Evolutionary conservation across 2,797 vertebrate species (phyloP).

Genomic region (Neosilurus hyrtlii): DNA sequence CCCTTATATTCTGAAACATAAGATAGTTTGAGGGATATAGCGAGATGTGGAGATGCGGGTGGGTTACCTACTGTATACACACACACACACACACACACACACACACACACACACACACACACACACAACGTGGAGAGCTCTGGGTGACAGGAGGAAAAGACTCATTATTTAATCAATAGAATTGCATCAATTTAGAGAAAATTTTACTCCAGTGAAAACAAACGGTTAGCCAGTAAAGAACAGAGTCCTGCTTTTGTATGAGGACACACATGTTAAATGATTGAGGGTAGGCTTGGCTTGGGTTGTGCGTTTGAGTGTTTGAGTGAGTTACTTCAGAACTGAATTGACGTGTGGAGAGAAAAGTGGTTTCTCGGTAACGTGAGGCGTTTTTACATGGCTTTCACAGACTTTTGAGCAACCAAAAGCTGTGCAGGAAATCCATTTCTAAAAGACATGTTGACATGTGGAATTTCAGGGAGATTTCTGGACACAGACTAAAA

Average conservation of each 20-base stretch:
- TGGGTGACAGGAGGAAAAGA: slow-evolving; percentile 80
- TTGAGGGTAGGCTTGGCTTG: slow-evolving; percentile 6
- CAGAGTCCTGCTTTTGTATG: slow-evolving; percentile 36
- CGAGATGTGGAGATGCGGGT: neutral
- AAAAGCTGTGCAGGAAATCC: slow-evolving; percentile 21
- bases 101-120: neutral
- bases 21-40: neutral
- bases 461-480: slow-evolving; percentile 15
- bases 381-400: slow-evolving; percentile 55
- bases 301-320: slow-evolving; percentile 60
- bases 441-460: slow-evolving; percentile 1
- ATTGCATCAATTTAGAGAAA: slow-evolving; percentile 82
- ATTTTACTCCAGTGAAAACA: slow-evolving; percentile 85
- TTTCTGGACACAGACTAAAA: neutral
- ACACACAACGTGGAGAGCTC: slow-evolving; percentile 12
- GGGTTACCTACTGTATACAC: neutral
- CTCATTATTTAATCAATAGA: slow-evolving; percentile 89
- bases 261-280: slow-evolving; percentile 26
- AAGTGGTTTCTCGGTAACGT: slow-evolving; percentile 73
- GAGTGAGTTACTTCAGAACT: slow-evolving; percentile 66
- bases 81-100: neutral
- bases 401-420: slow-evolving; percentile 16
- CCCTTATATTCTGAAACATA: neutral
- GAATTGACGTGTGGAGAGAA: slow-evolving; percentile 42
- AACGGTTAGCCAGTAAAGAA: slow-evolving; percentile 66